These are phyloP conservation scores for Tipula helvola DNA, from an alignment of 2,888 invertebrate species.

Conservation along the genomic window DNA sequence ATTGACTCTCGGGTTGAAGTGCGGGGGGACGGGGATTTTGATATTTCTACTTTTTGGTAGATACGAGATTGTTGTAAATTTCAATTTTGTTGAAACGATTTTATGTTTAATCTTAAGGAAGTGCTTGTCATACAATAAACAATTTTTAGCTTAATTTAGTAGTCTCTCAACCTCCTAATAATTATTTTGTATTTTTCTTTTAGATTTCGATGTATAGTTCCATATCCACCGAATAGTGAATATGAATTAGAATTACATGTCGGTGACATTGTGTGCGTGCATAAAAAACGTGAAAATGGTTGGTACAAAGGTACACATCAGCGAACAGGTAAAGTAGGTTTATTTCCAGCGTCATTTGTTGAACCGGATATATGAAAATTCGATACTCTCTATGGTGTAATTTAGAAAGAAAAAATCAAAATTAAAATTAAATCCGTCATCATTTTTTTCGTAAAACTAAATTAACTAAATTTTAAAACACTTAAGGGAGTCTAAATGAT, in stretches of 20 bases:
- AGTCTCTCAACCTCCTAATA: too few species aligned
- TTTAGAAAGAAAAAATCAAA: background rate
- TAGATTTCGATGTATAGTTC: constrained; percentile 80
- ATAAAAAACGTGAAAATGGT: constrained; percentile 85
- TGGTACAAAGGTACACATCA: constrained; percentile 92
- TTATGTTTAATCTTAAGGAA: too few species aligned
- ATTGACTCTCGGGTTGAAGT: too few species aligned
- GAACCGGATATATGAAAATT: constrained; percentile 41
- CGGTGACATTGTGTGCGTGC: constrained; percentile 83
- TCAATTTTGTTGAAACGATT: too few species aligned
- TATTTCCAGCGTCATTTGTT: constrained; percentile 91
- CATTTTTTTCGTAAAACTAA: background rate
- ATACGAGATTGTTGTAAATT: too few species aligned
- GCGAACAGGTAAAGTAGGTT: constrained; percentile 81
- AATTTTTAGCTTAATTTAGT: too few species aligned
- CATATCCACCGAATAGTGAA: constrained; percentile 90
- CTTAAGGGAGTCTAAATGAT: background rate
- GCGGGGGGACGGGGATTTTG: too few species aligned
- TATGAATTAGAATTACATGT: constrained; percentile 82
- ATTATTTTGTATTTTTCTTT: background rate
- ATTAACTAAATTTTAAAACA: background rate
- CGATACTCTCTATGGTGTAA: constrained; percentile 7
- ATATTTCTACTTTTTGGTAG: too few species aligned
- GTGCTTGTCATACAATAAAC: too few species aligned
- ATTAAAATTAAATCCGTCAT: background rate